Percentiles rank a stretch among this genome's conserved stretches.
Conservation (phyloP, 2,888 invertebrate species). For the Agrotis ipsilon region DNA sequence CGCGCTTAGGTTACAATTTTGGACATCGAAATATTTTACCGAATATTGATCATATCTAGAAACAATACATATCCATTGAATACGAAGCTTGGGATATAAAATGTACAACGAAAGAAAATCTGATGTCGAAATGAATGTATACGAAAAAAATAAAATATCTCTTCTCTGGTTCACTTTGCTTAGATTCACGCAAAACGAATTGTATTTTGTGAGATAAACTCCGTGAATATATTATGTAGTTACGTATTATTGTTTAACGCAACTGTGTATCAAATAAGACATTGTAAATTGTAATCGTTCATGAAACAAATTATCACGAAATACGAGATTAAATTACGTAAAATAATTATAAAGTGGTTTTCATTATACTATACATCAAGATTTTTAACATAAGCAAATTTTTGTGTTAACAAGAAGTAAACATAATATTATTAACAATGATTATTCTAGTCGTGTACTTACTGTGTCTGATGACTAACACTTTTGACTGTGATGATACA, state of each 20-base stretch:
- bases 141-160: slow-evolving; percentile 80
- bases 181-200: slow-evolving; percentile 77
- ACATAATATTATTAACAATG: too few species aligned
- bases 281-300: slow-evolving; percentile 89
- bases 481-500: neutral
- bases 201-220: slow-evolving; percentile 79
- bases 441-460: too few species aligned
- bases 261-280: slow-evolving; percentile 84
- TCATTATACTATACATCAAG: neutral
- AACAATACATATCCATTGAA: slow-evolving; percentile 87
- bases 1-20: slow-evolving; percentile 65
- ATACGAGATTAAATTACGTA: slow-evolving; percentile 85
- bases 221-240: slow-evolving; percentile 80
- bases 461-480: neutral
- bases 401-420: neutral
- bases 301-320: slow-evolving; percentile 84
- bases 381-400: neutral
- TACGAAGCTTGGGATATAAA: slow-evolving; percentile 75
- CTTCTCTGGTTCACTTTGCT: slow-evolving; percentile 75
- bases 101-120: slow-evolving; percentile 80
- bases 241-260: slow-evolving; percentile 81
- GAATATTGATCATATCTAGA: slow-evolving; percentile 85
- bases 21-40: slow-evolving; percentile 71
- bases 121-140: slow-evolving; percentile 83
- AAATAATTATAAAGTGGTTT: slow-evolving; percentile 75